These are phyloP conservation scores for Crenuchus spilurus DNA, from an alignment of 2,797 vertebrate species.

Conservation along the genomic window DNA sequence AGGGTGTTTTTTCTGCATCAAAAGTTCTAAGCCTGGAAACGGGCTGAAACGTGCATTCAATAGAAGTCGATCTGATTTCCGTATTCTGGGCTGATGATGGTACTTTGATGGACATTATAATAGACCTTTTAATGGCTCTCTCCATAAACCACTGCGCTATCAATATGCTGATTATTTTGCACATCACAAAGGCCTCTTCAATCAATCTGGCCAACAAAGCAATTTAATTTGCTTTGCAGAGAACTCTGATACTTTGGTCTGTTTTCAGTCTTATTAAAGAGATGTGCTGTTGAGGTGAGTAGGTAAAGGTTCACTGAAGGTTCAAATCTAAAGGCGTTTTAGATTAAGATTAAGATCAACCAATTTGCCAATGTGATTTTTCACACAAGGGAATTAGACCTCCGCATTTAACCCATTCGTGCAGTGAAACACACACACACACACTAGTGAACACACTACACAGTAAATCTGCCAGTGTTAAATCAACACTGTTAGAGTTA, in stretches of 20 bases:
- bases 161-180: slow-evolving; percentile 31
- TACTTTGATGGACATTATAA: slow-evolving; percentile 2
- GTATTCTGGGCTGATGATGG: background rate
- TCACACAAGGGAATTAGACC: too few relatives aligned
- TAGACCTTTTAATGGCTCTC: slow-evolving; percentile 10
- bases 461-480: too few relatives aligned
- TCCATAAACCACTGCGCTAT: slow-evolving; percentile 5
- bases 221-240: slow-evolving; percentile 11
- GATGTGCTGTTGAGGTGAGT: background rate
- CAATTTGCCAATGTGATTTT: too few relatives aligned
- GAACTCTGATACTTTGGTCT: slow-evolving; percentile 55
- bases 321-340: background rate
- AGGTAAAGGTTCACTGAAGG: background rate
- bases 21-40: background rate
- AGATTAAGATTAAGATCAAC: too few relatives aligned
- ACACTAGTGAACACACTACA: too few relatives aligned
- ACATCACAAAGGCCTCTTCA: slow-evolving; percentile 39
- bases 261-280: slow-evolving; percentile 24
- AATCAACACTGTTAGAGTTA: too few relatives aligned
- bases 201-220: slow-evolving; percentile 39
- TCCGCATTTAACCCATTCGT: too few relatives aligned
- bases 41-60: background rate
- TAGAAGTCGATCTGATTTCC: background rate
- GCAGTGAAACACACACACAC: too few relatives aligned
- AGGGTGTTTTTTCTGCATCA: background rate